Evolutionary conservation across 1,140 invertebrate species (phyloP).

Genomic region (Stenopsyche tienmushanensis): DNA sequence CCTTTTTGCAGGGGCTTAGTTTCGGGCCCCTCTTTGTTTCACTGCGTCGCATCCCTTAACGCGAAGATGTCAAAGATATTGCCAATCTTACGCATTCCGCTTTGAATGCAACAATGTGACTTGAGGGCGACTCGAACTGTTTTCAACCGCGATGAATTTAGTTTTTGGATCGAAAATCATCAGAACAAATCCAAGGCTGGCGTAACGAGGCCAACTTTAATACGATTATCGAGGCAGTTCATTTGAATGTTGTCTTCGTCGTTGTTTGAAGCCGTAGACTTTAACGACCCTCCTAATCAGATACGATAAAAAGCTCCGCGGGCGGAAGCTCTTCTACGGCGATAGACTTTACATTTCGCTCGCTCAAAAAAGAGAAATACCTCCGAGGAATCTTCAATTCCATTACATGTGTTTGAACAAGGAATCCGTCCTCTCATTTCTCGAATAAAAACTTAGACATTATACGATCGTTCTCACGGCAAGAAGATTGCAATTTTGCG

Average conservation of each 20-base stretch:
- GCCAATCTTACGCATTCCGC: constrained; percentile 3
- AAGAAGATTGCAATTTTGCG: too few relatives aligned
- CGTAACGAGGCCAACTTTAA: too few relatives aligned
- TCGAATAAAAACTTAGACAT: constrained; percentile 35
- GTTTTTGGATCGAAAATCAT: too few relatives aligned
- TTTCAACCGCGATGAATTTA: too few relatives aligned
- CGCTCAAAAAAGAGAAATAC: background rate
- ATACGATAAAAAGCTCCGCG: too few relatives aligned
- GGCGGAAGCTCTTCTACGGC: background rate
- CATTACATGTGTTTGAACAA: constrained; percentile 40
- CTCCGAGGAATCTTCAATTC: constrained; percentile 21
- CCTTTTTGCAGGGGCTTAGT: constrained; percentile 27
- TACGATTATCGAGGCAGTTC: background rate
- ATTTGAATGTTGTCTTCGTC: too few relatives aligned
- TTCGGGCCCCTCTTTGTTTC: constrained; percentile 19
- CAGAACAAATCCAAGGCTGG: too few relatives aligned
- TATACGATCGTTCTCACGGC: constrained; percentile 13
- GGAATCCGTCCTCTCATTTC: constrained; percentile 14
- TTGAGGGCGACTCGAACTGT: too few relatives aligned
- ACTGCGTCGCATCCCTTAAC: constrained; percentile 14
- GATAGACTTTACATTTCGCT: constrained; percentile 15
- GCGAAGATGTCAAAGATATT: constrained; percentile 25
- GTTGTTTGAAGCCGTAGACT: too few relatives aligned
- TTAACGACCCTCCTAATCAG: too few relatives aligned
- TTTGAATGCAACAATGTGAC: background rate